Conservation (phyloP, 2,797 vertebrate genomes). For the Protonibea diacanthus region DNA sequence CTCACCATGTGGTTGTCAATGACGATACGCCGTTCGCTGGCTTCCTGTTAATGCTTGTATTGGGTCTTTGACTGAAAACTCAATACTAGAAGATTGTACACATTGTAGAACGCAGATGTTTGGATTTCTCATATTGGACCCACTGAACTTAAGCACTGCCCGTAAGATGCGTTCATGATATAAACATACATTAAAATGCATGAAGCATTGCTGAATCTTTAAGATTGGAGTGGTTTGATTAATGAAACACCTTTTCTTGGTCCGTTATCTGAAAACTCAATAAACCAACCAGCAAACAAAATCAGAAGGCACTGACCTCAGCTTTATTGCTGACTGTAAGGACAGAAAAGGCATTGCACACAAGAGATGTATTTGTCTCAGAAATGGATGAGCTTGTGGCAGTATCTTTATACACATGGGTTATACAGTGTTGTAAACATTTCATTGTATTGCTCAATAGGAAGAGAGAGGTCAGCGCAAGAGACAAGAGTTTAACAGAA, state of each 20-base stretch:
- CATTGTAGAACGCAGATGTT: not conserved
- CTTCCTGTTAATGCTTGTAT: not conserved
- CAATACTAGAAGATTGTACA: not conserved
- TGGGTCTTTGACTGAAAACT: not conserved
- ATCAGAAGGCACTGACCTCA: constrained; percentile 8
- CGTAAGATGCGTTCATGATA: not conserved
- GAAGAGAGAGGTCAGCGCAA: constrained; percentile 5
- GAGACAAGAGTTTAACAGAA: constrained; percentile 18
- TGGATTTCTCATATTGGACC: not conserved
- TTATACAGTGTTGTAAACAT: constrained; percentile 25
- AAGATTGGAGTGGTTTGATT: not conserved
- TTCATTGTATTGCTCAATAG: constrained; percentile 15
- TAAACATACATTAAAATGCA: constrained; percentile 9
- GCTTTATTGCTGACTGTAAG: constrained; percentile 21
- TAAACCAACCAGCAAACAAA: not conserved
- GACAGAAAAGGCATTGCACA: not conserved
- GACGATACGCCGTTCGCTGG: not conserved
- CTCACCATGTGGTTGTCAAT: not conserved
- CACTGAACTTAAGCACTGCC: not conserved
- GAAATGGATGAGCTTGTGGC: constrained; percentile 21
- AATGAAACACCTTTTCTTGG: not conserved
- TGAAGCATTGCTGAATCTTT: not conserved
- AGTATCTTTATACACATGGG: constrained; percentile 12
- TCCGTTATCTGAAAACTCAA: not conserved
- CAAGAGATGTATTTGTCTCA: constrained; percentile 14